Evolutionary conservation across 2,797 vertebrate genomes (phyloP), one percentile per base, ranked within the genome.

Genomic region (Phalanger gymnotis): DNA sequence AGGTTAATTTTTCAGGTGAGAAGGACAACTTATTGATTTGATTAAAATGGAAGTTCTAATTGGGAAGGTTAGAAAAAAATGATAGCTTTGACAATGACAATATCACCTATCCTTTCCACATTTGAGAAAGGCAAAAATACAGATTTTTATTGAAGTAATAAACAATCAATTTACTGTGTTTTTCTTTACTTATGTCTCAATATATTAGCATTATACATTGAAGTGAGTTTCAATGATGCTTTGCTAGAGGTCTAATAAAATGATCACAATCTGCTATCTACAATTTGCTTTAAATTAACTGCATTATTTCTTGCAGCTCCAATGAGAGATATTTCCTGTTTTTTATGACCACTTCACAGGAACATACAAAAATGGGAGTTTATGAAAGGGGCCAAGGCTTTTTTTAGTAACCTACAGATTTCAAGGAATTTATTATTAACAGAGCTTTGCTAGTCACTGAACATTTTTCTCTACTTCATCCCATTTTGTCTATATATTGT

Each of bases 31-130:
- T 96, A 93, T 66, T 94, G 91, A 95, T 93, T 90, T 90, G 95
- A 93, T 96, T 96, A 94, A 96, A 98, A 91, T 55, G 96, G 52
- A 94, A 93, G 92, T 56, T 96, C 93, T 97, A 93, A 94, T 89
- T 53, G 0, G 94, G 97, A 96, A 92, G 93, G 93, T 22, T 27
- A 28, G 95, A 95, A 95, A 47, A 47, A 55, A 95, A 91, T 90
- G 9, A 90, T 81, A 66, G 94, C 53, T 92, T 97, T 94, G 0
- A 51, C 89, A 92, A 54, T 12, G 53, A 91, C 81, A 95, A 31
- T 19, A 57, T 57, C 31, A 90, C 30, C 51, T 73, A 89, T 2
- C 97, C 96, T 92, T 94, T 93, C 47, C 90, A 56, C 4, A 92
- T 47, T 58, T 30, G 73, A 93, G 51, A 92, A 12, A 4, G 55